Base-by-base conservation (phyloP, 2,888 invertebrate genomes). In the Resseliella maxima region DNA sequence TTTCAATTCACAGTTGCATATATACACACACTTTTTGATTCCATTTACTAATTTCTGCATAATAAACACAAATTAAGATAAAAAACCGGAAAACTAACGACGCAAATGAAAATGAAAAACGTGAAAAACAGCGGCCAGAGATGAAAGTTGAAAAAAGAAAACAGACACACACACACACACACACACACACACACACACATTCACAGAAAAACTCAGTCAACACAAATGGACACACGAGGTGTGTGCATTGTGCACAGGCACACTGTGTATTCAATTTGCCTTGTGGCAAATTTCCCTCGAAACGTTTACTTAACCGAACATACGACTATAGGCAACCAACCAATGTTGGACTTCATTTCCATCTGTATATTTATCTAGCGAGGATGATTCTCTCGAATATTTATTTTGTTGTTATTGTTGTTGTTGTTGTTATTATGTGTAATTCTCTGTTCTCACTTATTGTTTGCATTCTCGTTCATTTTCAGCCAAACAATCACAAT, bases 401-500 rank as follows among this genome's bases (percentile, higher is more conserved):
- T 6, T 50, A 15, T 50, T 6, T 50, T 6, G 24, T n/a, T 59
- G n/a, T 59, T 24, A 59, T 59, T 24, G 2, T 15, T 24, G 50
- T 21, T 50, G 50, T 3, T 50, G 50, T 21, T 50, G 50, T 18
- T 21, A 18, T 18, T 50, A 3, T 50, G 5, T 21, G 50, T 50
- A 50, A 3, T 50, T 59, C 59, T 59, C 59, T 18, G 2, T 18
- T 18, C 41, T 8, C 41, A 41, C 41, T 27, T 27, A 24, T 59
- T 59, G 27, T 24, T 59, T 59, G 24, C 59, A 59, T 59, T 72
- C n/a, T 50, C 59, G 35, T 72, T 72, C 72, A 31, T 72, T 72
- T 54, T 35, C 46, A 86, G 86, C 50, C 86, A 35, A 86, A 86
- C 85, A 85, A 46, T 54, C 86, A 86, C 59, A 86, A 86, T 38